phyloP scores from a whole-genome alignment of 2,797 vertebrate genomes.

The Valencia hispanica region DNA sequence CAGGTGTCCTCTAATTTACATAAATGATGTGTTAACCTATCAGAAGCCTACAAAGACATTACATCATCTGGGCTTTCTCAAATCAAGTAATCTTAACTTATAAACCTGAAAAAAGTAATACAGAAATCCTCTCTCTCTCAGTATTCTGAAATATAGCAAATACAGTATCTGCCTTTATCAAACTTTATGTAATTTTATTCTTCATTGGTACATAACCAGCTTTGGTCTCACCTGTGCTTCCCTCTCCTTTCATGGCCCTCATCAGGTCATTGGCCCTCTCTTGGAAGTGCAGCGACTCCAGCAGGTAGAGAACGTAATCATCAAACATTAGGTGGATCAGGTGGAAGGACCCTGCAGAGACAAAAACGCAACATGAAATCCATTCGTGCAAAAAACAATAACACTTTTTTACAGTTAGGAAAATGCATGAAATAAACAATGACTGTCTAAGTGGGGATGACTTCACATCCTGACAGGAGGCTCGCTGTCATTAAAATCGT shows the following conservation, averaged over 20 bases:
- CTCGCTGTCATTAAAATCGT: conserved; percentile 47
- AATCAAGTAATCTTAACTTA: not conserved
- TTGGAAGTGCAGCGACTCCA: conserved; percentile 98
- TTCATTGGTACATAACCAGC: not conserved
- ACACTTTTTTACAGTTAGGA: not conserved
- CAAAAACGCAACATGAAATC: conserved; percentile 10
- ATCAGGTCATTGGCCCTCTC: conserved; percentile 96
- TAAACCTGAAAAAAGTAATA: not conserved
- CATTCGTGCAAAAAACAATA: not conserved
- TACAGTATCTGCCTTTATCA: not conserved
- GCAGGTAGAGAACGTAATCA: conserved; percentile 96
- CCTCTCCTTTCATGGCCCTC: conserved; percentile 95
- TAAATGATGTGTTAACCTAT: not conserved
- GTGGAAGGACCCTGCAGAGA: conserved; percentile 92
- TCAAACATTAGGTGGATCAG: conserved; percentile 99
- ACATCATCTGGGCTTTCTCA: not conserved
- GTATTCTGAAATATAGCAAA: not conserved
- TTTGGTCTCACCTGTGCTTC: conserved; percentile 85
- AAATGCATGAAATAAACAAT: conserved; percentile 1
- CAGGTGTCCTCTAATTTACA: not conserved
- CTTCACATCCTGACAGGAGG: conserved; percentile 62
- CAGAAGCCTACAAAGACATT: not conserved
- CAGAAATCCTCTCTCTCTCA: not conserved
- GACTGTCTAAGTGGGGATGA: conserved; percentile 44
- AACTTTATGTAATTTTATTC: not conserved